phyloP scores from a whole-genome alignment of 2,888 invertebrate species.

The Hedychridium roseum region DNA sequence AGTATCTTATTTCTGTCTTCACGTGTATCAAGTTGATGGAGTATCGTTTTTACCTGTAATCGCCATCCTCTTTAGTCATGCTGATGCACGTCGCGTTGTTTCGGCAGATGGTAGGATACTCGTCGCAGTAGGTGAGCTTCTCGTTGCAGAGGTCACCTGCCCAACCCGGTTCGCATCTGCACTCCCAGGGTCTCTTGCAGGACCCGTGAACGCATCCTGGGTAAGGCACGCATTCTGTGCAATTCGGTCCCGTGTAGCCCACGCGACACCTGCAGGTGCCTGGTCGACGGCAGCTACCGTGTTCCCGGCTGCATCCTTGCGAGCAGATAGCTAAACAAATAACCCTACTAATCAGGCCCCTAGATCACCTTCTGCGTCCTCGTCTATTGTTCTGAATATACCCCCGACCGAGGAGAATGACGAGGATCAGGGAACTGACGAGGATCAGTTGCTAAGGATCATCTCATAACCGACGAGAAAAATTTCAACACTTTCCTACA shows the following conservation, averaged over 20 bases:
- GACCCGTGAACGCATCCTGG: constrained; percentile 89
- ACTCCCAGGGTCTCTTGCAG: constrained; percentile 89
- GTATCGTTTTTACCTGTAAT: constrained; percentile 71
- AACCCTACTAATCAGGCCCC: too few species aligned
- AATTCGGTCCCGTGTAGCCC: constrained; percentile 85
- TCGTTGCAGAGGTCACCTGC: constrained; percentile 92
- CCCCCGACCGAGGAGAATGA: too few species aligned
- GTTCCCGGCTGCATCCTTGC: constrained; percentile 80
- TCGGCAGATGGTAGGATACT: constrained; percentile 76
- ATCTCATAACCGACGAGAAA: too few species aligned
- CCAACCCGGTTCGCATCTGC: constrained; percentile 87
- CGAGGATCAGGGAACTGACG: too few species aligned
- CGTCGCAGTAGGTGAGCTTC: constrained; percentile 86
- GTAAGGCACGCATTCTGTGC: constrained; percentile 81
- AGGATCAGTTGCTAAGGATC: too few species aligned
- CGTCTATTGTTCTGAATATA: too few species aligned
- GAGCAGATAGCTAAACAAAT: constrained; percentile 79
- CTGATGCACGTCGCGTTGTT: constrained; percentile 86
- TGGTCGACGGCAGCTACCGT: constrained; percentile 84
- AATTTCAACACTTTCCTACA: too few species aligned
- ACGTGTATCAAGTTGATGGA: background rate
- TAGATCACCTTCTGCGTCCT: too few species aligned
- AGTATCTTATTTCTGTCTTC: too few species aligned
- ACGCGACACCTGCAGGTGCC: constrained; percentile 86
- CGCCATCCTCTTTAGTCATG: constrained; percentile 78